Evolutionary conservation across 2,888 invertebrate genomes (phyloP), one percentile per base, ranked within the genome.

Genomic region (Sinelater perroti): DNA sequence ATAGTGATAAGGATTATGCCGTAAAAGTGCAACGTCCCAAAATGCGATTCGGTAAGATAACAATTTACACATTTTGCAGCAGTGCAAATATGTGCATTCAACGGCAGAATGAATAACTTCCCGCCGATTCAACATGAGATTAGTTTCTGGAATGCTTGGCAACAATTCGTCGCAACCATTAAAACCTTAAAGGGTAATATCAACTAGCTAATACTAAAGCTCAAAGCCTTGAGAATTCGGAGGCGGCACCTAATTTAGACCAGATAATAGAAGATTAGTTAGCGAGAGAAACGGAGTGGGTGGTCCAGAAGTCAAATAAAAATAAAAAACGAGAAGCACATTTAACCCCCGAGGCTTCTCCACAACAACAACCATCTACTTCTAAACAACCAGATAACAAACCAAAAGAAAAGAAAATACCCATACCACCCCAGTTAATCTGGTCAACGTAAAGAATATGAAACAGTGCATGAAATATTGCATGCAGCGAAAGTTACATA

Each of bases 111-210:
- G n/a, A n/a, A n/a, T n/a, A n/a, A n/a, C n/a, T n/a, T n/a, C n/a
- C n/a, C n/a, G n/a, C n/a, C n/a, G n/a, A n/a, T n/a, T n/a, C n/a
- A 51, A 51, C 40, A 51, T 51, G 51, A 51, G 30, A 31, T 51
- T 30, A 40, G 30, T 51, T 18, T 51, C 8, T 51, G 51, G 51
- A 51, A 51, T 42, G 51, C 51, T 7, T 42, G 42, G 42, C 51
- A 51, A 51, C 40, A 51, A 51, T 10, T 42, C 6, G 13, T 51
- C 31, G 20, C 51, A 14, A 18, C 42, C 21, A 42, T 14, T 40
- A 11, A 42, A 7, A 42, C 28, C 14, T 13, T 51, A n/a, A 8
- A 51, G 24, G 51, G 24, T 18, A 51, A 51, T 31, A 42, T 51
- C 16, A 51, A 42, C 51, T 42, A 40, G 30, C 42, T 51, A 51